Base-by-base conservation (phyloP, 2,113 vertebrate species). In the Oryzias javanicus region DNA sequence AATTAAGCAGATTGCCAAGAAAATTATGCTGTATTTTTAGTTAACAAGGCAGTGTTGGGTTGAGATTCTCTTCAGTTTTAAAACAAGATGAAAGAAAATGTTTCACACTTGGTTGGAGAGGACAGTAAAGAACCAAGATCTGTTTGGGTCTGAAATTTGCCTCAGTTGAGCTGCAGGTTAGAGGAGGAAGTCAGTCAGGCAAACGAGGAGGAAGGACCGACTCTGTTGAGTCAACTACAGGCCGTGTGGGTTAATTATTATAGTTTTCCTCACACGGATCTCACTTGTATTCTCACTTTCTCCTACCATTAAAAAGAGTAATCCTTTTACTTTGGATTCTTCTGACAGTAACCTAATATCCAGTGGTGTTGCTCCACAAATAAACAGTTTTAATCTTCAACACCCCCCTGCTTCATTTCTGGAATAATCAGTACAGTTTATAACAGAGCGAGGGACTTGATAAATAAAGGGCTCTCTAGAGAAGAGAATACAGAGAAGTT, bases 181-280 rank as follows among this genome's bases (percentile, higher is more conserved):
- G 44, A 82, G 73, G 71, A 82, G 79, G 76, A 88, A 85, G 76
- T 77, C 55, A 74, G 67, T 60, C 48, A 69, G 54, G 55, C 72
- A 60, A 72, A 68, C 60, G 62, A 67, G 42, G 47, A 80, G 81
- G 84, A 86, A 87, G 79, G 76, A 74, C 74, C 70, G 68, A 71
- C 55, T 74, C 19, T 50, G 67, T 54, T 55, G 18, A 66, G 70
- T 74, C 41, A 57, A 73, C 63, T 76, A 24, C 70, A 61, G 59
- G 55, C 55, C 35, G 55, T 68, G 17, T 63, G 54, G 67, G 64
- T 71, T 58, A 68, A 72, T 81, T 67, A 78, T 79, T 40, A 67
- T 61, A 44, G 29, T 60, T 22, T 42, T 59, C 54, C 25, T 16
- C 44, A 49, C 24, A 4, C 7, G 6, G 59, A 25, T 64, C 35